Evolutionary conservation across 2,797 vertebrate species (phyloP), one percentile per base, ranked within the genome.

Genomic region (Microtus californicus): DNA sequence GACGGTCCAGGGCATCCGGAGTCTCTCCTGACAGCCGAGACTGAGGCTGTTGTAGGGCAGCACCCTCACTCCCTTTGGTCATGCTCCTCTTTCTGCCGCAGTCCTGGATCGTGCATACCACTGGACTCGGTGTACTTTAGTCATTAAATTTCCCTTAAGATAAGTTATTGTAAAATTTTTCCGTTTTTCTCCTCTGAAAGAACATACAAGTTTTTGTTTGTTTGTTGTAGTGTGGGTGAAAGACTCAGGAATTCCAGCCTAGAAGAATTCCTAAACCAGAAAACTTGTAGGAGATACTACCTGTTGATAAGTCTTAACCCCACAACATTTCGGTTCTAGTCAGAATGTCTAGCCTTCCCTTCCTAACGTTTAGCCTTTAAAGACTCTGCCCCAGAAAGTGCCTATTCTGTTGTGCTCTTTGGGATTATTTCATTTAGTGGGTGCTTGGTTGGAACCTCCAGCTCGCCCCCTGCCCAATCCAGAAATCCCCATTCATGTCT

Each of bases 141-240:
- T 78, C 4, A 6, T 86, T 78, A 48, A 85, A 23, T 79, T 89
- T 83, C 73, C 73, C 71, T 83, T 89, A 37, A 80, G 61, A 10
- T 34, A n/a, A 34, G 31, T 25, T 85, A 40, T 34, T 61, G 74
- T 69, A 73, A 43, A 69, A 59, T 88, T 79, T 15, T 89, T 63
- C 43, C 27, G n/a, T 65, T 81, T 94, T 89, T 51, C 8, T 9
- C 25, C 51, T 45, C 15, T 61, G 37, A 78, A 37, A 74, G 80
- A 63, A 45, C 43, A 23, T 63, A 6, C 21, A 29, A 83, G 10
- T 21, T 80, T 97, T 21, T 78, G 10, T 31, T 96, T 97, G 10
- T 79, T 40, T 56, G 37, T 31, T 96, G 48, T 51, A 15, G 69
- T 69, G 80, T 80, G 61, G 34, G 34, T 67, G 17, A 80, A 89